Evolutionary conservation across 2,113 vertebrate genomes (phyloP), one percentile per base, ranked within the genome.

Genomic region (Xiphophorus hellerii): DNA sequence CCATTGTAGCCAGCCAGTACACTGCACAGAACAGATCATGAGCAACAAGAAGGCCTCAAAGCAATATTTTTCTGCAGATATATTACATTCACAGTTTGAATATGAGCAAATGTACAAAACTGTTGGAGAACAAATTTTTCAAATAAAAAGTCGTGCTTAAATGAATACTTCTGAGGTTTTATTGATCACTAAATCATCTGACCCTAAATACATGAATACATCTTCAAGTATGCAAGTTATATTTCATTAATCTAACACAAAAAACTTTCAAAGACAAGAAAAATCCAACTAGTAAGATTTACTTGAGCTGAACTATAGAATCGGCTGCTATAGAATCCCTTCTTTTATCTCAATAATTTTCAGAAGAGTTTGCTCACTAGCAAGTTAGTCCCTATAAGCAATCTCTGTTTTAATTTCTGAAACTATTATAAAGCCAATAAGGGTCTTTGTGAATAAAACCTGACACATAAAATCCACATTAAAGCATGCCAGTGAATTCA

Each of bases 1-100:
- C 97, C 96, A 71, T 99, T 99, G 84, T 96, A 99, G 58, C 98
- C 98, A 42, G 94, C 90, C 90, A 99, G 86, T 70, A 95, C 96
- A 85, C 98, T 99, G 76, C 60, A 81, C n/a, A 80, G 5, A 74
- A 83, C 29, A 81, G 4, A 74, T 3, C 61, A 30, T 9, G 20
- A 6, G 64, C 25, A 75, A 3, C 13, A 8, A 60, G 12, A 60
- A 62, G 30, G 4, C 15, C 22, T 6, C 1, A 48, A 15, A 13
- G 37, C 8, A 30, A 60, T 28, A 51, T 39, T 73, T 27, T 66
- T 30, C 64, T 29, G n/a, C 9, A 22, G 14, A 2, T 25, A 10
- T n/a, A 10, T 58, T n/a, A n/a, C 51, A 58, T n/a, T 58, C 25
- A n/a, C 22, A 58, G 22, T 58, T 58, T n/a, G 51, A 58, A 25